These are phyloP conservation scores for Argyrosomus japonicus DNA, from an alignment of 2,113 vertebrate genomes.

Conservation along the genomic window DNA sequence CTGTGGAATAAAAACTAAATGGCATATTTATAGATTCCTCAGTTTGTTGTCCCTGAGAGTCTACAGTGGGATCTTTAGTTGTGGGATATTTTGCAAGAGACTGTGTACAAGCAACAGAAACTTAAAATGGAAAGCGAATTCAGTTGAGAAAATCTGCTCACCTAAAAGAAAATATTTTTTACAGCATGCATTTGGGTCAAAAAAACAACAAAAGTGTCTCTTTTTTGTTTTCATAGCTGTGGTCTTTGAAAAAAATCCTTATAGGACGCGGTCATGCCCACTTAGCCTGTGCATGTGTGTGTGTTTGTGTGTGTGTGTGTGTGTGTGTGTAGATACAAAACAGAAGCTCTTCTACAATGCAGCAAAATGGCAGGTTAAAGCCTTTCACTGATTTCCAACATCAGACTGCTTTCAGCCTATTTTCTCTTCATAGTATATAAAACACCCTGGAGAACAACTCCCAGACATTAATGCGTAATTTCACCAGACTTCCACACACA, in stretches of 20 bases:
- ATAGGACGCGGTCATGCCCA: constrained; percentile 13
- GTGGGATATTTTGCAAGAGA: neutral
- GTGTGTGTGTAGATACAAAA: constrained; percentile 13
- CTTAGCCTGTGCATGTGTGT: constrained; percentile 9
- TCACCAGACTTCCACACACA: constrained; percentile 45
- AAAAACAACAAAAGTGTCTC: constrained; percentile 27
- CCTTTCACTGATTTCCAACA: constrained; percentile 63
- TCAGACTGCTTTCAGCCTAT: constrained; percentile 33
- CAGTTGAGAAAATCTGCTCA: constrained; percentile 26
- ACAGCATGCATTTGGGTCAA: constrained; percentile 17
- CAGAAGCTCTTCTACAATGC: constrained; percentile 27
- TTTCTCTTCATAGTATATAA: constrained; percentile 56
- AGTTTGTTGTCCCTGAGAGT: neutral
- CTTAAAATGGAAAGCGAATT: constrained; percentile 18
- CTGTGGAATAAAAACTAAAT: constrained; percentile 9
- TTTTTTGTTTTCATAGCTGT: constrained; percentile 31
- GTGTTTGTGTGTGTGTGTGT: constrained; percentile 6
- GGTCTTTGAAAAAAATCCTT: constrained; percentile 2
- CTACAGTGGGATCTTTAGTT: neutral
- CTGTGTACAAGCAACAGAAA: neutral
- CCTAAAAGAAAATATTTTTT: constrained; percentile 21
- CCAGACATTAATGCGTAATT: constrained; percentile 54
- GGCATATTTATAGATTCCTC: constrained; percentile 3
- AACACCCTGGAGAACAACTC: constrained; percentile 58
- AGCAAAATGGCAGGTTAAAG: constrained; percentile 40